Conservation (phyloP, 2,797 vertebrate species). For the Myotis vivesi region DNA sequence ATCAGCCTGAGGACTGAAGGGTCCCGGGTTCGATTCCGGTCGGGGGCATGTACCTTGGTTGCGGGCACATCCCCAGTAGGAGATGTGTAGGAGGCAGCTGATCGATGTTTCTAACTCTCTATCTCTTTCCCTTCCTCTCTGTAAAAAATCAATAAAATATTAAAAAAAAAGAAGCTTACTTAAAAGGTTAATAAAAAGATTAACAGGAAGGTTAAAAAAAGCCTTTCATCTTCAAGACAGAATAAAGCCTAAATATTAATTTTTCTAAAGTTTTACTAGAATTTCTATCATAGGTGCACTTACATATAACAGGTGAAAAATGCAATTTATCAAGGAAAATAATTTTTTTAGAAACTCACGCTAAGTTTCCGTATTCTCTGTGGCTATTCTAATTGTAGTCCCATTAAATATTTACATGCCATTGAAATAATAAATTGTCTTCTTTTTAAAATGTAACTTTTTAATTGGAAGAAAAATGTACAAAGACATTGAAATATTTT, state of each 20-base stretch:
- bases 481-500: constrained; percentile 74
- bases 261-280: constrained; percentile 33
- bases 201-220: constrained; percentile 62
- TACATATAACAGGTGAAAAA: constrained; percentile 25
- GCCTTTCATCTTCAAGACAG: constrained; percentile 49
- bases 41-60: too few species aligned
- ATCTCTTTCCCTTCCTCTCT: too few species aligned
- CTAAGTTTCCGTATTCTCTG: constrained; percentile 16
- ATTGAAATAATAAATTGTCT: constrained; percentile 81
- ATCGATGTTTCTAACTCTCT: too few species aligned
- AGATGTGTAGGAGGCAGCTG: too few species aligned
- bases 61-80: too few species aligned
- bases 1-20: too few species aligned
- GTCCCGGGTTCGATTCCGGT: too few species aligned
- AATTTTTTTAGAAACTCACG: constrained; percentile 19
- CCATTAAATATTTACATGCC: constrained; percentile 79
- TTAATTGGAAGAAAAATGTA: constrained; percentile 82
- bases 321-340: constrained; percentile 21
- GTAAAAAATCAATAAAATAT: too few species aligned
- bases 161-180: constrained; percentile 51
- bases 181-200: constrained; percentile 66
- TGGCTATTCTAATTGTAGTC: constrained; percentile 62
- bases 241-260: constrained; percentile 21
- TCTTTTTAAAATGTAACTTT: constrained; percentile 77
- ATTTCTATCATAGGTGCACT: constrained; percentile 21